A percentile compares a stretch with the other conserved stretches of the same genome.
These are phyloP conservation scores for Pholis gunnellus DNA, from an alignment of 2,113 vertebrate species.

Conservation along the genomic window DNA sequence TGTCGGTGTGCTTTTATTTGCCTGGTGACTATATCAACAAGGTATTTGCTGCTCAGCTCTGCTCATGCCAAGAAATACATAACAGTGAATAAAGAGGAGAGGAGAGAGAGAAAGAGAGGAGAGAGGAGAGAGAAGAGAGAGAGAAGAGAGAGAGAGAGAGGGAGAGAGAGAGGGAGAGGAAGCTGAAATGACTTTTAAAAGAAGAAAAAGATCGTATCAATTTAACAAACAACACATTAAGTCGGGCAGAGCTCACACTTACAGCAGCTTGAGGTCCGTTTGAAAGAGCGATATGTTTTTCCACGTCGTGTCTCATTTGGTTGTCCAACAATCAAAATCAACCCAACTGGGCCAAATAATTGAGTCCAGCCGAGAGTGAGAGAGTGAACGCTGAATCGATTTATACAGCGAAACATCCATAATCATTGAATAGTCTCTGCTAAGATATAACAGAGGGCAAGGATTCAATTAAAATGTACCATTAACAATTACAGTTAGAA, in stretches of 20 bases:
- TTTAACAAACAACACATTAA: conserved; percentile 61
- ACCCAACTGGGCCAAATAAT: conserved; percentile 65
- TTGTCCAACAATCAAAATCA: conserved; percentile 70
- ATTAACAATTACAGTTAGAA: conserved; percentile 58
- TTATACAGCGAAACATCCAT: conserved; percentile 65
- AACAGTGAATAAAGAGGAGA: conserved; percentile 53
- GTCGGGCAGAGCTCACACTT: conserved; percentile 59
- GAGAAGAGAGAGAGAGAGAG: not conserved
- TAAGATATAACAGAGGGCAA: conserved; percentile 68
- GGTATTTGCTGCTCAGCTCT: conserved; percentile 73
- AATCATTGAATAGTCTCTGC: conserved; percentile 58
- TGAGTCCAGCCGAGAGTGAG: conserved; percentile 61
- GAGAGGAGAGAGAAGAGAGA: not conserved
- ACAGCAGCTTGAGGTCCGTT: conserved; percentile 57
- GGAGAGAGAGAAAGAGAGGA: too few relatives aligned
- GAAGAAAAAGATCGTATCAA: conserved; percentile 61
- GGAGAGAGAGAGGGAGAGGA: not conserved
- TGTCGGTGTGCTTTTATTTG: conserved; percentile 68
- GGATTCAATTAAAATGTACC: conserved; percentile 70
- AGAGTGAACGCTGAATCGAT: conserved; percentile 60
- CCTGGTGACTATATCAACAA: conserved; percentile 69
- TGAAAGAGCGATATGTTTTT: conserved; percentile 69
- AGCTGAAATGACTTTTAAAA: conserved; percentile 49
- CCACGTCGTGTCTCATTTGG: conserved; percentile 74
- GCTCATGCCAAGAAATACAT: conserved; percentile 77